Conservation (phyloP, 2,888 invertebrate species). For the Philhelius pedissequus region DNA sequence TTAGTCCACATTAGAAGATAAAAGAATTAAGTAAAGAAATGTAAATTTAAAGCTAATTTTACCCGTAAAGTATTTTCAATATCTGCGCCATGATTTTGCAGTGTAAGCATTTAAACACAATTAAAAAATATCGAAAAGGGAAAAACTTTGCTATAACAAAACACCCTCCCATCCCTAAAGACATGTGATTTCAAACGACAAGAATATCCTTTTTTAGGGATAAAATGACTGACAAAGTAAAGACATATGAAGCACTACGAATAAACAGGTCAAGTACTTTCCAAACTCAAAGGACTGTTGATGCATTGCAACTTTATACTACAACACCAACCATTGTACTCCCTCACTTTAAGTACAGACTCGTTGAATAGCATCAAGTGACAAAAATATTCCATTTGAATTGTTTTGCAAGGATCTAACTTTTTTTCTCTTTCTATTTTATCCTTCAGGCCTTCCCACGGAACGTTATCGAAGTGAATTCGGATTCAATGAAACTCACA, state of each 20-base stretch:
- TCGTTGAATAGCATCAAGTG: slow-evolving; percentile 20
- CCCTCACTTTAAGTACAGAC: not conserved
- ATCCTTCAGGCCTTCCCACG: slow-evolving; percentile 47
- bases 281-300: slow-evolving; percentile 9
- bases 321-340: not conserved
- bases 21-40: too few species aligned
- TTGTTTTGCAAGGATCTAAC: slow-evolving; percentile 18
- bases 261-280: slow-evolving; percentile 34
- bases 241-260: not conserved
- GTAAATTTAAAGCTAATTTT: not conserved
- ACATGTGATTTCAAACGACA: not conserved
- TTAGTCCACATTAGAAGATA: too few species aligned
- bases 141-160: not conserved
- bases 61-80: not conserved
- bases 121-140: not conserved
- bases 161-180: not conserved
- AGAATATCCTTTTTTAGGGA: not conserved
- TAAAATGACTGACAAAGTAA: slow-evolving; percentile 20
- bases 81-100: slow-evolving; percentile 4
- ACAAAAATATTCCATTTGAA: slow-evolving; percentile 24
- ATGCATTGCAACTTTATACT: not conserved
- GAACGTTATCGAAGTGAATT: slow-evolving; percentile 51
- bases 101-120: not conserved
- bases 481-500: slow-evolving; percentile 60
- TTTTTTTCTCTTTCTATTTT: not conserved